Evolutionary conservation across 2,113 vertebrate species (phyloP).

Genomic region (Ochotona princeps): DNA sequence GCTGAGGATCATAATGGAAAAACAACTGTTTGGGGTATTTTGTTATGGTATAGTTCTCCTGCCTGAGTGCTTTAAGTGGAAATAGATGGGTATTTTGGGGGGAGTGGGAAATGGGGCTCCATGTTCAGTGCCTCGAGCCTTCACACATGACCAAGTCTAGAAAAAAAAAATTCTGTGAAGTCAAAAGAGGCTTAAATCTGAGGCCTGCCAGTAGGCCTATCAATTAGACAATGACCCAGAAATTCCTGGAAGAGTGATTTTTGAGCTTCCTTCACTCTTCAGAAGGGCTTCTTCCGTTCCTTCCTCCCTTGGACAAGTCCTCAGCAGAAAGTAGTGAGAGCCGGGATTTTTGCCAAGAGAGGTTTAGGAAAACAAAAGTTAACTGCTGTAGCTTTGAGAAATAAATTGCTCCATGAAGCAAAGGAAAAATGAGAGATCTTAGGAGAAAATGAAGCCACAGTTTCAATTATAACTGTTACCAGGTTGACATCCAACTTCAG

Average conservation of each 20-base stretch:
- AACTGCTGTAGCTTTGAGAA: constrained; percentile 78
- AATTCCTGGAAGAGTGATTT: constrained; percentile 91
- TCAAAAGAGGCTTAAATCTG: constrained; percentile 88
- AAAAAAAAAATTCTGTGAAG: constrained; percentile 84
- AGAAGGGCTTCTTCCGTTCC: constrained; percentile 74
- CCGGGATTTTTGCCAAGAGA: constrained; percentile 79
- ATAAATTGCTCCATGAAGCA: constrained; percentile 79
- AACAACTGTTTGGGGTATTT: constrained; percentile 79
- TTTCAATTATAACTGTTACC: constrained; percentile 77
- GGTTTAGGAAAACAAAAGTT: constrained; percentile 76
- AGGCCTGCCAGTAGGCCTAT: constrained; percentile 92
- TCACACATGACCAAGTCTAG: constrained; percentile 84
- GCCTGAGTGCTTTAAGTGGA: constrained; percentile 71
- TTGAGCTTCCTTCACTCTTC: constrained; percentile 83
- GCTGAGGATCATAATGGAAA: constrained; percentile 77
- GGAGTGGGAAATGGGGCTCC: constrained; percentile 52
- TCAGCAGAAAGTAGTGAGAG: constrained; percentile 80
- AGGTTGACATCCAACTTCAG: constrained; percentile 71
- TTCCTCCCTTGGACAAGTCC: constrained; percentile 60
- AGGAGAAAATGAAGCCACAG: constrained; percentile 55
- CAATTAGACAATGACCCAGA: constrained; percentile 97
- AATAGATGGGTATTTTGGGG: not conserved
- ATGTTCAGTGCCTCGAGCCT: constrained; percentile 78
- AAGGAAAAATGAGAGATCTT: constrained; percentile 77
- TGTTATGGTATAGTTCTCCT: constrained; percentile 75